These are phyloP conservation scores for Liolophura sinensis DNA, from an alignment of 1,140 invertebrate genomes.

Conservation along the genomic window DNA sequence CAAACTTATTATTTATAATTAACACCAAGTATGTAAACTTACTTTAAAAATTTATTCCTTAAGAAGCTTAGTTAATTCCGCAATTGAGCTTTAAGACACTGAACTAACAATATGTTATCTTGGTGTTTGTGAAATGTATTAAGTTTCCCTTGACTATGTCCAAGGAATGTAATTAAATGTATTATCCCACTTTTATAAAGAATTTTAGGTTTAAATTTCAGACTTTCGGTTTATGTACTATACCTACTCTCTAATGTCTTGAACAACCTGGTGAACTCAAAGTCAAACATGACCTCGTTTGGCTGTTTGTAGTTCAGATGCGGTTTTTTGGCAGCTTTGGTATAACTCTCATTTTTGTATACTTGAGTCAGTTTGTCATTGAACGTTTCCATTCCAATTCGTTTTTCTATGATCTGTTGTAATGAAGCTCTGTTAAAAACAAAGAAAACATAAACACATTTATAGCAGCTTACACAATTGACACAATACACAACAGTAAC, in stretches of 20 bases:
- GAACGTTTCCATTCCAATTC: slow-evolving; percentile 90
- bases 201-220: too few species aligned
- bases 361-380: slow-evolving; percentile 85
- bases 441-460: slow-evolving; percentile 2
- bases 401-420: slow-evolving; percentile 82
- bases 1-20: too few species aligned
- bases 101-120: too few species aligned
- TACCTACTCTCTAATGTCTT: slow-evolving; percentile 61
- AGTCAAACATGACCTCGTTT: slow-evolving; percentile 86
- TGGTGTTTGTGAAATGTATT: too few species aligned
- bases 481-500: not conserved
- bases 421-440: slow-evolving; percentile 70
- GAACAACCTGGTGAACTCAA: slow-evolving; percentile 89
- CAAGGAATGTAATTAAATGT: too few species aligned
- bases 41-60: too few species aligned
- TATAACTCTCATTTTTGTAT: slow-evolving; percentile 87
- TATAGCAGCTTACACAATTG: not conserved
- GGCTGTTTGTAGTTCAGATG: slow-evolving; percentile 78
- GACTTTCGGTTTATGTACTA: too few species aligned
- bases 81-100: too few species aligned
- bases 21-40: too few species aligned
- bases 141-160: too few species aligned
- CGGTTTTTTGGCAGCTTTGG: slow-evolving; percentile 88
- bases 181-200: too few species aligned
- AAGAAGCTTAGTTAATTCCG: too few species aligned